These are phyloP conservation scores for Thecocarcelia acutangulata DNA, from an alignment of 2,888 invertebrate species.

Conservation along the genomic window DNA sequence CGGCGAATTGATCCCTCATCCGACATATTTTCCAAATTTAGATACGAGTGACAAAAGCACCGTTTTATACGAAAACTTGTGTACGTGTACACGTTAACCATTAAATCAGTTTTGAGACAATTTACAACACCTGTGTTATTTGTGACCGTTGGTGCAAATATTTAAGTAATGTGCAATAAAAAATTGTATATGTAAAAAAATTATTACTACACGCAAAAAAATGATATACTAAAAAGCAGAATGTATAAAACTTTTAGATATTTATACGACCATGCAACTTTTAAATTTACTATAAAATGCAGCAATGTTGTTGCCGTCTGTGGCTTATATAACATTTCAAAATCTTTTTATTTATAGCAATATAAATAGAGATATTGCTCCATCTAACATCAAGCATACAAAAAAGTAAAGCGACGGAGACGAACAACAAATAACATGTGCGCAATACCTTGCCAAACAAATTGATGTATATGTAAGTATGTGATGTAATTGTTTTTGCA, in stretches of 20 bases:
- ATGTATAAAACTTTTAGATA: constrained; percentile 10
- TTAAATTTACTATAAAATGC: constrained; percentile 31
- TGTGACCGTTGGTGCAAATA: no score
- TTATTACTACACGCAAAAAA: constrained; percentile 27
- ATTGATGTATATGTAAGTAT: neutral
- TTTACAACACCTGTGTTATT: no score
- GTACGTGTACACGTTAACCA: no score
- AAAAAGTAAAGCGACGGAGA: constrained; percentile 48
- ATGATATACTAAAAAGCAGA: constrained; percentile 1
- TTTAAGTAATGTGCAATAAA: no score
- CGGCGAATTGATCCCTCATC: no score
- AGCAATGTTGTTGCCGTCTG: constrained; percentile 13
- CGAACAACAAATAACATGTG: constrained; percentile 58
- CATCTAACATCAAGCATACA: constrained; percentile 61
- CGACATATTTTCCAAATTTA: no score
- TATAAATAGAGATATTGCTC: constrained; percentile 66
- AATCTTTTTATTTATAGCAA: constrained; percentile 60
- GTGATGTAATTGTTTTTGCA: constrained; percentile 12
- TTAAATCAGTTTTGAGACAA: no score
- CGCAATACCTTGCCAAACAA: constrained; percentile 64
- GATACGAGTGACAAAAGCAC: no score
- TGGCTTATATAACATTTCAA: constrained; percentile 60
- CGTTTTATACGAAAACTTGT: no score
- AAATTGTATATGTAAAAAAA: neutral
- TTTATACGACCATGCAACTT: constrained; percentile 33